Conservation (phyloP, 2,888 invertebrate species). For the Sturmia bella region DNA sequence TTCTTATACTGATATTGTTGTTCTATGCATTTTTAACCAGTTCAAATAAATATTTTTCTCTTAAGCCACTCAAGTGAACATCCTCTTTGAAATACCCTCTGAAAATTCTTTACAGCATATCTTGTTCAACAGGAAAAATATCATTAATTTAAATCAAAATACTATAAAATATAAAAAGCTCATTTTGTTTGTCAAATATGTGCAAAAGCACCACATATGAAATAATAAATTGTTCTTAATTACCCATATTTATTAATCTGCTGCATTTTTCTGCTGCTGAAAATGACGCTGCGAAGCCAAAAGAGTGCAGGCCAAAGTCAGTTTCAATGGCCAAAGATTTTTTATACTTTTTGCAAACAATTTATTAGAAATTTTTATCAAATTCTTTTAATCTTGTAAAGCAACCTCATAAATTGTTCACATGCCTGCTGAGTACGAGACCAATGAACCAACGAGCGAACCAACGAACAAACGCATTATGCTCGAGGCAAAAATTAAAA, state of each 20-base stretch:
- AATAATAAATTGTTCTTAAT: conserved; percentile 66
- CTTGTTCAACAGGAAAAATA: background rate
- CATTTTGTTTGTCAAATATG: conserved; percentile 39
- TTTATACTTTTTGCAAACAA: conserved; percentile 50
- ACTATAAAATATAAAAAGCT: conserved; percentile 34
- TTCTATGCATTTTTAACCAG: too few relatives aligned
- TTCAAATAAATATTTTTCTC: too few relatives aligned
- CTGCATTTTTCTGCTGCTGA: background rate
- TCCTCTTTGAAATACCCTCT: conserved; percentile 16
- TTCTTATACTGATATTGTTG: too few relatives aligned
- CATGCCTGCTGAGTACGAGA: conserved; percentile 53
- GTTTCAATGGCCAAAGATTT: background rate
- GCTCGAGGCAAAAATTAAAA: conserved; percentile 24
- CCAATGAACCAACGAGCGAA: too few relatives aligned
- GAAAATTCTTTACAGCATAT: background rate
- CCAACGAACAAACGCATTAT: too few relatives aligned
- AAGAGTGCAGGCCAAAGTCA: background rate
- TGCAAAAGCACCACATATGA: background rate
- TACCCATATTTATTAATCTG: conserved; percentile 57
- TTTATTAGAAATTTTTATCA: conserved; percentile 67
- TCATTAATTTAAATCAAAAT: conserved; percentile 60
- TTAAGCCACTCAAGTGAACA: conserved; percentile 12
- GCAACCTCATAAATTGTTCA: conserved; percentile 67
- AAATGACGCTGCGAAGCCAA: background rate
- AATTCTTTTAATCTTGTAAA: conserved; percentile 69